Evolutionary conservation across 92 coral and sea anemone species (phyloP), one percentile per base, ranked within the genome.

Genomic region (Desmophyllum pertusum): DNA sequence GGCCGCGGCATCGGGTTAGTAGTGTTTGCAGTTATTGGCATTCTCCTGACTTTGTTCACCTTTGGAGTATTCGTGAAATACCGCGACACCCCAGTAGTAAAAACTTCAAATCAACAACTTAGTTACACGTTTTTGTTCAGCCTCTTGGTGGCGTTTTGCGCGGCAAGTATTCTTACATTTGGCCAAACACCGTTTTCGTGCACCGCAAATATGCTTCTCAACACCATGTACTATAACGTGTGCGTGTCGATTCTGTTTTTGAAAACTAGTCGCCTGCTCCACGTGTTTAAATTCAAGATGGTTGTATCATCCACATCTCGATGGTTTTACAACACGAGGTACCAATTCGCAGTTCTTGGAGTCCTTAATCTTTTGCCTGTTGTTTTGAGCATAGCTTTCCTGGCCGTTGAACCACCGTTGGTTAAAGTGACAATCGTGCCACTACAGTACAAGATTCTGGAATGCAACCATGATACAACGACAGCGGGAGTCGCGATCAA

Each of bases 241-340:
- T 91, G 98, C 55, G 68, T 94, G 5, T 91, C 98, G 3, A 88
- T 94, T 9, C 73, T 93, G 37, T 85, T 93, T 29, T 80, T 93
- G 18, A 93, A 91, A 77, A 91, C 98, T 39, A 91, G 77, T 78
- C 94, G 94, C 40, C 61, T 93, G 75, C 79, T 93, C 1, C 87
- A 91, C 76, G 82, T 93, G 27, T 93, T 93, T 78, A 83, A 90
- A 6, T 48, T 93, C 33, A 87, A 79, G 15, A 77, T 84, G 30
- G 79, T 83, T 23, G 74, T 83, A 35, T 78, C 92, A 4, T 80
- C 67, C 1, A 84, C 81, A 14, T 68, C 90, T 2, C 82, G 48
- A 29, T 76, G 92, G 88, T 67, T 90, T 55, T 81, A 76, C 63
- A 78, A 86, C 30, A 89, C 81, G 21, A 77, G 81, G 55, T 59